Evolutionary conservation across 2,113 vertebrate genomes (phyloP).

Genomic region (Laticauda colubrina): DNA sequence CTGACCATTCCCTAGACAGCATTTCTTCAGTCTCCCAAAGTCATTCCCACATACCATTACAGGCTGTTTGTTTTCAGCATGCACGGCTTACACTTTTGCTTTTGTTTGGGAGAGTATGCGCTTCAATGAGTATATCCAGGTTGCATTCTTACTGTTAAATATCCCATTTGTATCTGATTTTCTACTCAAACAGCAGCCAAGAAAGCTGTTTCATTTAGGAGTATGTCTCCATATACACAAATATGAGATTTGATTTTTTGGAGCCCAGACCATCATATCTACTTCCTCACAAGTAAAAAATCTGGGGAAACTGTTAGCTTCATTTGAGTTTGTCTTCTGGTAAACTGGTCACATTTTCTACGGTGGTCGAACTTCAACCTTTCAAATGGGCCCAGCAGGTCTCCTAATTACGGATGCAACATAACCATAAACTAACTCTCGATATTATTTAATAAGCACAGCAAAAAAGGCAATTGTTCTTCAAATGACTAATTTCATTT

Average conservation of each 20-base stretch:
- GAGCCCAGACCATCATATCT: neutral
- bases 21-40: too few species aligned
- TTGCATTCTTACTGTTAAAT: neutral
- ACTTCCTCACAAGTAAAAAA: neutral
- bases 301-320: neutral
- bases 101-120: neutral
- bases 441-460: neutral
- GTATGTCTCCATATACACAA: neutral
- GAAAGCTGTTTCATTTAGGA: neutral
- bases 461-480: neutral
- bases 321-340: neutral
- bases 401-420: neutral
- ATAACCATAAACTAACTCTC: neutral
- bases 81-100: neutral
- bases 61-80: neutral
- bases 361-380: neutral
- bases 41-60: too few species aligned
- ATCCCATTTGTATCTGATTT: neutral
- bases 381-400: neutral
- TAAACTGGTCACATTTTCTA: neutral
- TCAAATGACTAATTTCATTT: neutral
- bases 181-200: neutral
- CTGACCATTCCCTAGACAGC: too few species aligned
- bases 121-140: neutral
- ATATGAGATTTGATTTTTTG: neutral